Percentiles rank a stretch among this genome's conserved stretches.
Conservation (phyloP, 2,888 invertebrate species). For the Tubulanus polymorphus region DNA sequence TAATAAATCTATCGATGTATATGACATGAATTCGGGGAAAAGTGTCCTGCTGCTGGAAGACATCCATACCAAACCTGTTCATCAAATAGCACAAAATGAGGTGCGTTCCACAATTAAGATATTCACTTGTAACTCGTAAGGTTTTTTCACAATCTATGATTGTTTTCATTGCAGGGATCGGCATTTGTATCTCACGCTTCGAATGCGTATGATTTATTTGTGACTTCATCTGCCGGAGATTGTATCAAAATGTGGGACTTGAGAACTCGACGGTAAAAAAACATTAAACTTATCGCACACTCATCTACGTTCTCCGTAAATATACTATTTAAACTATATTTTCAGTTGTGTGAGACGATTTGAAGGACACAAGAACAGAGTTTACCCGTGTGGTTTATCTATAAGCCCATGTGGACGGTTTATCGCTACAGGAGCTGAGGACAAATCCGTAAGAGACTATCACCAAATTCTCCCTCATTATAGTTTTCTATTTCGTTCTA, state of each 20-base stretch:
- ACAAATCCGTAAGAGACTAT: slow-evolving; percentile 39
- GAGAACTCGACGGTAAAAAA: slow-evolving; percentile 34
- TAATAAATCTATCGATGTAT: slow-evolving; percentile 43
- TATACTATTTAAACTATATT: neutral
- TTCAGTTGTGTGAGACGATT: slow-evolving; percentile 39
- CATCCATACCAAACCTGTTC: slow-evolving; percentile 42
- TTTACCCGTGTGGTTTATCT: slow-evolving; percentile 42
- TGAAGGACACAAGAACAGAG: slow-evolving; percentile 46
- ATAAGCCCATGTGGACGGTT: slow-evolving; percentile 51
- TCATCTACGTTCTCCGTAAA: too few relatives aligned
- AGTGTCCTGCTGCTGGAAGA: slow-evolving; percentile 35
- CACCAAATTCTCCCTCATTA: too few relatives aligned
- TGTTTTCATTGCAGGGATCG: slow-evolving; percentile 32
- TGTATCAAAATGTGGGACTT: slow-evolving; percentile 54
- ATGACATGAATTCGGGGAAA: slow-evolving; percentile 47
- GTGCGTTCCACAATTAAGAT: slow-evolving; percentile 18
- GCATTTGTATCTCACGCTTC: slow-evolving; percentile 37
- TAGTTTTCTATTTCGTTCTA: too few relatives aligned
- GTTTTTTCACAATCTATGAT: neutral
- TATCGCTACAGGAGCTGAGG: slow-evolving; percentile 50
- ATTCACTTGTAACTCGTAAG: neutral
- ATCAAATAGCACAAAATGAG: slow-evolving; percentile 42
- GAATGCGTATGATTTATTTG: slow-evolving; percentile 45
- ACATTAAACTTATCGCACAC: too few relatives aligned
- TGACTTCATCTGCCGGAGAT: slow-evolving; percentile 46